Percentiles rank a stretch among this genome's conserved stretches.
These are phyloP conservation scores for Meghimatium bilineatum DNA, from an alignment of 2,888 invertebrate species.

Conservation along the genomic window DNA sequence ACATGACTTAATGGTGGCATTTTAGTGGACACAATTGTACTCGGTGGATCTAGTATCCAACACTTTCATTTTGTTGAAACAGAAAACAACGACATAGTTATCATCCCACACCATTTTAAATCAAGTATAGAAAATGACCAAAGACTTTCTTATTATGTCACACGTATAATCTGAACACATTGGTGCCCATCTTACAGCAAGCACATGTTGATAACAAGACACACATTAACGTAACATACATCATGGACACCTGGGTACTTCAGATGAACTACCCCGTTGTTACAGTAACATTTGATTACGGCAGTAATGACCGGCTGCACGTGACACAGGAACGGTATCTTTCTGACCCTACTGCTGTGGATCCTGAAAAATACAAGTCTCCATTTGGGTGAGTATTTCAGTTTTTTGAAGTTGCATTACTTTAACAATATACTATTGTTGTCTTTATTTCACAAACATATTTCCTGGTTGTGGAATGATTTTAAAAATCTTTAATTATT, in stretches of 20 bases:
- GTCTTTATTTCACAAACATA: too few relatives aligned
- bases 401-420: too few relatives aligned
- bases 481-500: too few relatives aligned
- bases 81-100: not conserved
- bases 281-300: slow-evolving; percentile 61
- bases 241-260: slow-evolving; percentile 74
- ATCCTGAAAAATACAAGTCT: slow-evolving; percentile 62
- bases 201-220: slow-evolving; percentile 37
- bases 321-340: slow-evolving; percentile 70
- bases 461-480: too few relatives aligned
- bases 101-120: too few relatives aligned
- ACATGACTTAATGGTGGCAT: too few relatives aligned
- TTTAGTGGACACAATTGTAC: too few relatives aligned
- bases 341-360: slow-evolving; percentile 70
- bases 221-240: slow-evolving; percentile 60
- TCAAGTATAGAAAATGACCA: too few relatives aligned
- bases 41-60: too few relatives aligned
- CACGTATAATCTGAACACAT: too few relatives aligned
- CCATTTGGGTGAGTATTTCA: slow-evolving; percentile 58
- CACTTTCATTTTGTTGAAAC: not conserved
- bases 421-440: too few relatives aligned
- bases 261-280: slow-evolving; percentile 75
- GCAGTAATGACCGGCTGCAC: slow-evolving; percentile 62
- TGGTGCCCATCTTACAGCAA: slow-evolving; percentile 43
- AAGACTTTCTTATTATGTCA: too few relatives aligned